Evolutionary conservation across 2,113 vertebrate species (phyloP).

Genomic region (Melanerpes formicivorus): DNA sequence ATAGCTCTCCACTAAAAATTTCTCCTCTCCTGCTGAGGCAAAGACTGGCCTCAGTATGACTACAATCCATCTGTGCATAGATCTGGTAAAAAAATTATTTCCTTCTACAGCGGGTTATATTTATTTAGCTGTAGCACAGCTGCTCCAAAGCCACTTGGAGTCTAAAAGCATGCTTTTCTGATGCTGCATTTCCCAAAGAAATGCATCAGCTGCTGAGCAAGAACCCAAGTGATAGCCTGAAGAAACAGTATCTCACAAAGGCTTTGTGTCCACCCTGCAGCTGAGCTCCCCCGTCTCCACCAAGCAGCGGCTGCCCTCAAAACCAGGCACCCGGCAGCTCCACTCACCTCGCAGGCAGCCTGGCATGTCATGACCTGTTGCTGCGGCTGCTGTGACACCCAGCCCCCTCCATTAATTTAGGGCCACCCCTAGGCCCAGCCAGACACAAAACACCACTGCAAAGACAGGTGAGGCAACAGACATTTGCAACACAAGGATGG

Average conservation of each 20-base stretch:
- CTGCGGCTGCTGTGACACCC: not conserved
- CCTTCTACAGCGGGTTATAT: conserved; percentile 23
- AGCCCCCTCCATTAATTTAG: fast-evolving
- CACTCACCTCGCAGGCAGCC: not conserved
- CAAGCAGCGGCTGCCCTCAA: not conserved
- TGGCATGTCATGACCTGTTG: not conserved
- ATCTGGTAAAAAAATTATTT: conserved; percentile 50
- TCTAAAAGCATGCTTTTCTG: not conserved
- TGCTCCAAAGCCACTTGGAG: conserved; percentile 39
- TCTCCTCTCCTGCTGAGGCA: not conserved
- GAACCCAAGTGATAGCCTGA: not conserved
- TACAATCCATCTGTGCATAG: conserved; percentile 25
- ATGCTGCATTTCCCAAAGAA: conserved; percentile 4
- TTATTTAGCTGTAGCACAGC: conserved; percentile 55
- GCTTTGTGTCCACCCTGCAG: not conserved
- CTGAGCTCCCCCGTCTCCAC: fast-evolving
- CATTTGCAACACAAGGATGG: fast-evolving
- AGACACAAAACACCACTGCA: not conserved
- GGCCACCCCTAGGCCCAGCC: not conserved
- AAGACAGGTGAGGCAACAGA: fast-evolving
- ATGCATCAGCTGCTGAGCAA: conserved; percentile 44
- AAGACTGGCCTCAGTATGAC: not conserved
- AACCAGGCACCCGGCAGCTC: not conserved
- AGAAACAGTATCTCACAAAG: conserved; percentile 59
- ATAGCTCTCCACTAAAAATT: conserved; percentile 2